Evolutionary conservation across 2,888 invertebrate species (phyloP).

Genomic region (Zonitis immaculata): DNA sequence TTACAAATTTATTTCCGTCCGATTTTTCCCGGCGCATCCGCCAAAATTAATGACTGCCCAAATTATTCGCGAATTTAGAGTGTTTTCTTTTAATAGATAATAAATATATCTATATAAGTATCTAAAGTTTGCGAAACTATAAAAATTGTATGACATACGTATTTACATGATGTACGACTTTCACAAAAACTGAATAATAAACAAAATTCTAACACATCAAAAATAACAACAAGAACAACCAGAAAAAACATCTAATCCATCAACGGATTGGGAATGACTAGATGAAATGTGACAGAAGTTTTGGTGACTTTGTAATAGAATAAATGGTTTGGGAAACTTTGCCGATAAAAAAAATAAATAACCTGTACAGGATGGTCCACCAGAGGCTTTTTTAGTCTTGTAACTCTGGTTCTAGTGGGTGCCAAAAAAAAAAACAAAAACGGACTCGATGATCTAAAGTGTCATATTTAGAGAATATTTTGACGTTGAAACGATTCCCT

Average conservation of each 20-base stretch:
- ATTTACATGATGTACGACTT: conserved; percentile 26
- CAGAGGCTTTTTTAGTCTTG: too few relatives aligned
- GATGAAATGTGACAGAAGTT: conserved; percentile 21
- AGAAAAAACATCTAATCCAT: conserved; percentile 25
- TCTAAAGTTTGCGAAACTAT: background rate
- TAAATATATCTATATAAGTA: background rate
- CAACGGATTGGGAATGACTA: conserved; percentile 14
- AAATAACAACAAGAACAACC: too few relatives aligned
- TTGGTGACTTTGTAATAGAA: conserved; percentile 4
- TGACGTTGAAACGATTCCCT: too few relatives aligned
- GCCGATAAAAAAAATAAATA: background rate
- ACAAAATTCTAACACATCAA: too few relatives aligned
- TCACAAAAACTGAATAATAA: conserved; percentile 23
- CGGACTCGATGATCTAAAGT: too few relatives aligned
- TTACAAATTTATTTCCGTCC: too few relatives aligned
- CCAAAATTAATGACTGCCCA: too few relatives aligned
- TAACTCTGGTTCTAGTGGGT: too few relatives aligned
- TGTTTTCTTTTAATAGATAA: background rate
- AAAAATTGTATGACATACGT: conserved; percentile 16
- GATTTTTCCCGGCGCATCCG: too few relatives aligned
- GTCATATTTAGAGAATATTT: too few relatives aligned
- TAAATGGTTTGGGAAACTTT: background rate
- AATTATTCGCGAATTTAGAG: background rate
- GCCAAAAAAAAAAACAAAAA: too few relatives aligned
- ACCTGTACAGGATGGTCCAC: too few relatives aligned